These are phyloP conservation scores for Apostichopus californicus DNA, from an alignment of 35 echinoderm and acorn worm species.

Conservation along the genomic window DNA sequence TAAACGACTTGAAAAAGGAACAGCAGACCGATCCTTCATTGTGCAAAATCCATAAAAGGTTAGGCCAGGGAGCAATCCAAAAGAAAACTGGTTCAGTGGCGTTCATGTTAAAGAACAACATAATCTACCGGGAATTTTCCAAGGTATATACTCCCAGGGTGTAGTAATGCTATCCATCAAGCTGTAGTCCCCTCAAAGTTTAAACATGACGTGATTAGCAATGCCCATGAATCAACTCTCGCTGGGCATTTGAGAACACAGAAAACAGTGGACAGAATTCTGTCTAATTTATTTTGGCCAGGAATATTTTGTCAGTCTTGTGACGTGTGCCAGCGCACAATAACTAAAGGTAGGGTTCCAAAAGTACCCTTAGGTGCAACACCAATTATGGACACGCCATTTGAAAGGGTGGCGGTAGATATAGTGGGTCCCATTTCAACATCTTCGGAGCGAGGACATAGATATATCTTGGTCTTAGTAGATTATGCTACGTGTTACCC, in stretches of 20 bases:
- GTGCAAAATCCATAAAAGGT: neutral
- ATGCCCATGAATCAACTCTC: slow-evolving; percentile 64
- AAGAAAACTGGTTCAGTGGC: neutral
- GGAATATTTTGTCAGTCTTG: slow-evolving; percentile 56
- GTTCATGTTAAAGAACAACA: neutral
- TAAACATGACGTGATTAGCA: slow-evolving; percentile 25
- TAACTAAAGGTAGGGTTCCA: slow-evolving; percentile 64
- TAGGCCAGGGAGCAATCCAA: neutral
- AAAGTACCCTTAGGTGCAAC: slow-evolving; percentile 8
- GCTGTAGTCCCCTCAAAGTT: slow-evolving; percentile 55
- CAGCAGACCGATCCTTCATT: slow-evolving; percentile 32
- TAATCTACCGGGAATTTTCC: slow-evolving; percentile 8
- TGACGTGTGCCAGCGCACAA: slow-evolving; percentile 69
- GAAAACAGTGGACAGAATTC: slow-evolving; percentile 53
- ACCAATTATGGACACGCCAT: neutral
- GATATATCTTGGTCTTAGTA: slow-evolving; percentile 56
- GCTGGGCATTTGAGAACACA: slow-evolving; percentile 59
- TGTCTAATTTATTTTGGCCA: slow-evolving; percentile 56
- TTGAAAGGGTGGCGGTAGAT: slow-evolving; percentile 50
- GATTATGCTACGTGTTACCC: slow-evolving; percentile 76
- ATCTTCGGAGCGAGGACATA: slow-evolving; percentile 20
- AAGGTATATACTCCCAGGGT: neutral
- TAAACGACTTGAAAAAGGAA: neutral
- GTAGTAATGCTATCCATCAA: neutral
- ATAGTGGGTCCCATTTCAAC: slow-evolving; percentile 52